A percentile compares a stretch with the other conserved stretches of the same genome.
These are phyloP conservation scores for Tortrix viridana DNA, from an alignment of 2,888 invertebrate species.

Conservation along the genomic window DNA sequence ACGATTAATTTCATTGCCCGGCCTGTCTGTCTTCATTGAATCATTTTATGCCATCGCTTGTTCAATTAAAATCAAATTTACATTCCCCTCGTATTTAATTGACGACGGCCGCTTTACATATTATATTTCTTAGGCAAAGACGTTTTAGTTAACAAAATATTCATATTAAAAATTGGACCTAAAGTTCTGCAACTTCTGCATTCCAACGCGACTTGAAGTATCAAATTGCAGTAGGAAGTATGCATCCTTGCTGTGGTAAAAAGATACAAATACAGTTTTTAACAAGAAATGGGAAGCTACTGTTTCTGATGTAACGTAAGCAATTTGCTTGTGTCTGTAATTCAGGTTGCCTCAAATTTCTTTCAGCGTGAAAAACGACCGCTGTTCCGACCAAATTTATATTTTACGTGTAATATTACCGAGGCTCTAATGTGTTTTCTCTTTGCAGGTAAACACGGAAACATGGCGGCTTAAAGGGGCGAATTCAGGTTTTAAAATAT, in stretches of 20 bases:
- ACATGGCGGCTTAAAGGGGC: constrained; percentile 18
- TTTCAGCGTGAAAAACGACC: constrained; percentile 23
- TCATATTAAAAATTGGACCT: constrained; percentile 18
- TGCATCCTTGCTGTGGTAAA: background rate
- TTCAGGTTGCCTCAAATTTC: constrained; percentile 27
- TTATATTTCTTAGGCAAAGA: constrained; percentile 39
- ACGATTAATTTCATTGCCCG: constrained; percentile 57
- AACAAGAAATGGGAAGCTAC: background rate
- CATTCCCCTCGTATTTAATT: constrained; percentile 56
- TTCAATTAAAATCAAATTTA: constrained; percentile 77
- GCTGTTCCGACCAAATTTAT: constrained; percentile 31
- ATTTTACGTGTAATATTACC: constrained; percentile 37
- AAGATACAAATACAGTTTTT: background rate
- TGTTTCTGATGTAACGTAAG: constrained; percentile 19
- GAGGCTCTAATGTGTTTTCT: constrained; percentile 35
- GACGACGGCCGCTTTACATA: constrained; percentile 52
- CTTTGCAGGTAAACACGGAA: constrained; percentile 34
- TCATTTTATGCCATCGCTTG: constrained; percentile 63
- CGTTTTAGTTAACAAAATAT: constrained; percentile 16
- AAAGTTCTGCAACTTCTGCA: constrained; percentile 17
- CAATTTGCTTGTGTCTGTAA: constrained; percentile 34
- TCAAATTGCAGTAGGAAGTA: background rate
- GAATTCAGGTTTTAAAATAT: constrained; percentile 17
- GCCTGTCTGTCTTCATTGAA: constrained; percentile 62
- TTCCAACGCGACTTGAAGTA: background rate